A percentile compares a stretch with the other conserved stretches of the same genome.
phyloP scores from a whole-genome alignment of 2,113 vertebrate genomes.

The Eulemur macaco region DNA sequence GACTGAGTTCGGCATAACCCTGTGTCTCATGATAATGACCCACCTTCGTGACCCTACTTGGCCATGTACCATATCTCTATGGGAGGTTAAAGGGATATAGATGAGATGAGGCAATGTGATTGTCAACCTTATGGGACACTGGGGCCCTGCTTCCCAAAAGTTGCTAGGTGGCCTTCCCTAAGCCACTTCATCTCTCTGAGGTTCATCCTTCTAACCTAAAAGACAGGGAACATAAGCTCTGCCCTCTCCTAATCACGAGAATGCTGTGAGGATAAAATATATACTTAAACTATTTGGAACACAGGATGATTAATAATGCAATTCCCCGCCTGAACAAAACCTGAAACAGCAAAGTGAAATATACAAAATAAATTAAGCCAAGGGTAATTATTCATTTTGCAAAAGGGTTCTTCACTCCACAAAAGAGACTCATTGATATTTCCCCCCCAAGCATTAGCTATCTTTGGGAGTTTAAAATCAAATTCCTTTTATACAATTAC shows the following conservation, averaged over 20 bases:
- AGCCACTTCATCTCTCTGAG: background rate
- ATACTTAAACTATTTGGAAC: background rate
- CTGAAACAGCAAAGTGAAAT: slow-evolving; percentile 54
- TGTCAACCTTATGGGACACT: accelerated
- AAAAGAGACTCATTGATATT: background rate
- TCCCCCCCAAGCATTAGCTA: background rate
- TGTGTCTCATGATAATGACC: background rate
- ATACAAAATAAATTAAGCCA: slow-evolving; percentile 57
- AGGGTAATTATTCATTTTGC: slow-evolving; percentile 57
- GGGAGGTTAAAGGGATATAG: background rate
- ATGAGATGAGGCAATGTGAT: background rate
- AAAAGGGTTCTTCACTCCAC: slow-evolving; percentile 44
- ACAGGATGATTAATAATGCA: slow-evolving; percentile 34
- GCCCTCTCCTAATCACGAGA: background rate
- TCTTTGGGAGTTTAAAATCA: slow-evolving; percentile 4
- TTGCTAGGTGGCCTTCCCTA: background rate
- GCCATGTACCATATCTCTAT: accelerated
- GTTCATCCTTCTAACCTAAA: background rate
- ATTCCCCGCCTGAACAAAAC: background rate
- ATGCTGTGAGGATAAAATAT: slow-evolving; percentile 2
- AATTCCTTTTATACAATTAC: slow-evolving; percentile 41
- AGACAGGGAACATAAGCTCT: background rate
- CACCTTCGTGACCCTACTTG: background rate
- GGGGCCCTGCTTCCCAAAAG: background rate
- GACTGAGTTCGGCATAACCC: background rate